Percentiles rank a stretch among this genome's conserved stretches.
Evolutionary conservation across 2,113 vertebrate species (phyloP).

Genomic region (Prochilodus magdalenae): DNA sequence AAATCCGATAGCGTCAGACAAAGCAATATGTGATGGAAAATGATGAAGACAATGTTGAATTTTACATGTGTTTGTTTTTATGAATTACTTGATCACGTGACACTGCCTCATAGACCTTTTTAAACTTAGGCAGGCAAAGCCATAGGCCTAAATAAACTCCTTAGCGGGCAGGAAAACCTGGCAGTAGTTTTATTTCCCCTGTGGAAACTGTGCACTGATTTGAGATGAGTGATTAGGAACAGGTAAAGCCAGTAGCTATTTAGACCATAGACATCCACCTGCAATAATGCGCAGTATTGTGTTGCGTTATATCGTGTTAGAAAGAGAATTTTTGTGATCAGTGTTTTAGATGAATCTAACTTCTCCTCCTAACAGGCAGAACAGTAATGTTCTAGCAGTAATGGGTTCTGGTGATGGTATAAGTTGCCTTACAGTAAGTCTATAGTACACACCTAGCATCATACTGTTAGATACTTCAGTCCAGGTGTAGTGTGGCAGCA

Average conservation of each 20-base stretch:
- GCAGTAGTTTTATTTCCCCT: conserved; percentile 17
- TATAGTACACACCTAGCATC: conserved; percentile 46
- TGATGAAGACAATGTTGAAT: not conserved
- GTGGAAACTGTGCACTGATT: conserved; percentile 48
- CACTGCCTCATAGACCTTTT: conserved; percentile 13
- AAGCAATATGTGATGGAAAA: conserved; percentile 39
- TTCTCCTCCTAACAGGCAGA: conserved; percentile 27
- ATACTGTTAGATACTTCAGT: conserved; percentile 42
- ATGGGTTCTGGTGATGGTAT: conserved; percentile 27
- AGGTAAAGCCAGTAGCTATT: conserved; percentile 45
- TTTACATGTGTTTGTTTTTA: not conserved
- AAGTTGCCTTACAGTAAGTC: conserved; percentile 55
- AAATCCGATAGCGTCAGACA: conserved; percentile 18
- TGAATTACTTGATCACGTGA: conserved; percentile 35
- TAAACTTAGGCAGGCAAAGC: not conserved
- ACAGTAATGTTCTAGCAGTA: conserved; percentile 26
- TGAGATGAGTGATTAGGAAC: conserved; percentile 39
- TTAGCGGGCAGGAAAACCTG: not conserved
- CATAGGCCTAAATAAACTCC: conserved; percentile 25
- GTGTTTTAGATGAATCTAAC: conserved; percentile 35
- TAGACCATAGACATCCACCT: conserved; percentile 38
- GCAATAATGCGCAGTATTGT: conserved; percentile 57
- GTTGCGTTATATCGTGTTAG: conserved; percentile 48
- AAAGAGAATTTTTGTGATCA: conserved; percentile 43
- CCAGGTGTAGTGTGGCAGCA: conserved; percentile 37